Conservation (phyloP, 2,797 vertebrate species). For the Rhabdomys pumilio region DNA sequence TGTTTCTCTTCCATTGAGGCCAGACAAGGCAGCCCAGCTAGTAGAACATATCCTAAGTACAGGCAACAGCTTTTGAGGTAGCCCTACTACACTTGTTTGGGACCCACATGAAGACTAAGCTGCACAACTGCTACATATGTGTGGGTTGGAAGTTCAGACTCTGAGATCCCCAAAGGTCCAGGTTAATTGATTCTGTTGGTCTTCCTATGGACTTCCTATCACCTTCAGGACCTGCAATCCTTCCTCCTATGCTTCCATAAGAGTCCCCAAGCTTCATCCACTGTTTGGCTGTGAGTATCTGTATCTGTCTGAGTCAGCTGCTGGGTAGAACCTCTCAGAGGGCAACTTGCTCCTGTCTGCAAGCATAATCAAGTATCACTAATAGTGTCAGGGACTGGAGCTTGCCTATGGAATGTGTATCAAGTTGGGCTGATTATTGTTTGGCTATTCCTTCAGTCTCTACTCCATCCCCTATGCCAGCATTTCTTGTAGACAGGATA, state of each 20-base stretch:
- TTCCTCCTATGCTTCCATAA: not conserved
- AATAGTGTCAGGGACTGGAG: too few relatives aligned
- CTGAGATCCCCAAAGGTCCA: too few relatives aligned
- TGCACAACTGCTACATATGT: too few relatives aligned
- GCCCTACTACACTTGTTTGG: not conserved
- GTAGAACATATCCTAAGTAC: not conserved
- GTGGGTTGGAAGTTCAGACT: too few relatives aligned
- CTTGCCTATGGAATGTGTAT: not conserved
- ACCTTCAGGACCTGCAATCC: too few relatives aligned
- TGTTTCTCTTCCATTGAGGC: not conserved
- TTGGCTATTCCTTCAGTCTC: not conserved
- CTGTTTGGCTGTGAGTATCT: not conserved
- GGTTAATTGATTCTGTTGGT: too few relatives aligned
- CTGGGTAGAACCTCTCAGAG: not conserved
- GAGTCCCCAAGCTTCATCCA: not conserved
- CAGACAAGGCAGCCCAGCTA: not conserved
- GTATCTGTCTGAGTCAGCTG: not conserved
- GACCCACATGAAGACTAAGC: not conserved
- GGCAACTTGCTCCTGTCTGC: not conserved
- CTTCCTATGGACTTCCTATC: too few relatives aligned
- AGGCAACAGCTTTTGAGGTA: not conserved
- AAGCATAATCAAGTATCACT: not conserved
- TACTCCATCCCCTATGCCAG: too few relatives aligned
- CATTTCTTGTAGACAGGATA: not conserved
- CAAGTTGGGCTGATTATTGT: not conserved